Evolutionary conservation across 2,797 vertebrate species (phyloP).

Genomic region (Echiichthys vipera): DNA sequence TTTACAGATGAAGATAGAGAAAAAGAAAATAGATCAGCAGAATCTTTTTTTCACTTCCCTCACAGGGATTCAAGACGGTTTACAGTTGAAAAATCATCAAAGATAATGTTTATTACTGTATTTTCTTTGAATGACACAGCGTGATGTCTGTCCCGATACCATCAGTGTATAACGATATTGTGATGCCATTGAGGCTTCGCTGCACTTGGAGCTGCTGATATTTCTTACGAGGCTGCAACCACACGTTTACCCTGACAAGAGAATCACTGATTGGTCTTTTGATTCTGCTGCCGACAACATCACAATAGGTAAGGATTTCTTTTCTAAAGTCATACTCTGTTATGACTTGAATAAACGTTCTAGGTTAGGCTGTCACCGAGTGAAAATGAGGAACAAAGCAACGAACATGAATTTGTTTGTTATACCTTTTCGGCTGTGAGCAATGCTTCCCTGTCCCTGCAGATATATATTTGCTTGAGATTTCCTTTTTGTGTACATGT

Average conservation of each 20-base stretch:
- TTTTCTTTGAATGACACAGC: slow-evolving; percentile 2
- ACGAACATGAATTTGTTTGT: background rate
- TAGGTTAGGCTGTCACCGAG: background rate
- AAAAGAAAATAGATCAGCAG: too few species aligned
- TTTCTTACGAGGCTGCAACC: slow-evolving; percentile 15
- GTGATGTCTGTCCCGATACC: slow-evolving; percentile 10
- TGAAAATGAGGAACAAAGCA: background rate
- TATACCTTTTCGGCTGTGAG: background rate
- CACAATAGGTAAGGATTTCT: background rate
- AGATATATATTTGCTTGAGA: slow-evolving; percentile 11
- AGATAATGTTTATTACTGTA: slow-evolving; percentile 12
- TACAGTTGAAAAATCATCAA: background rate
- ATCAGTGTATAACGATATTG: slow-evolving; percentile 12
- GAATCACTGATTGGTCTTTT: slow-evolving; percentile 8
- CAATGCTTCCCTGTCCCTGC: too few species aligned
- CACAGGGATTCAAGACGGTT: too few species aligned
- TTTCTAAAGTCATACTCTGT: background rate
- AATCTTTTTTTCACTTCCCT: too few species aligned
- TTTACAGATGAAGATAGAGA: too few species aligned
- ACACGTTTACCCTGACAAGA: slow-evolving; percentile 5
- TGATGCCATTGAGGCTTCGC: slow-evolving; percentile 36
- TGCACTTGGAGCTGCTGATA: slow-evolving; percentile 12
- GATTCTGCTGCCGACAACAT: slow-evolving; percentile 16
- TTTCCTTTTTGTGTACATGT: background rate
- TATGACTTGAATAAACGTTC: slow-evolving; percentile 14